Conservation (phyloP, 2,888 invertebrate genomes). For the Lasioglossum leucozonium region DNA sequence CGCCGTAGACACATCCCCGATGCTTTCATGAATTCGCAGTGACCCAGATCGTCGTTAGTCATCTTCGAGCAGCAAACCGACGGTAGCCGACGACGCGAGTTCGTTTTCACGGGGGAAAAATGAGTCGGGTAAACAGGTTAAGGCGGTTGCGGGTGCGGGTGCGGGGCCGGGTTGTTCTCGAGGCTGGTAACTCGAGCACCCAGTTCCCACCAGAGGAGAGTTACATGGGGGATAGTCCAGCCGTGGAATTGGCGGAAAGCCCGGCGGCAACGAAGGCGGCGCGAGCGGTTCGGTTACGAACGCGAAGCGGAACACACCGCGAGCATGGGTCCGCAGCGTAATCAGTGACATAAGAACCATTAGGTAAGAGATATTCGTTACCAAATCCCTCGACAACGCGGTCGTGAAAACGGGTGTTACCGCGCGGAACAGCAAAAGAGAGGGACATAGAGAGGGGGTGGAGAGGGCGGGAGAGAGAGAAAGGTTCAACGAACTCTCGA, state of each 20-base stretch:
- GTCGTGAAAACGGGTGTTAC: constrained; percentile 70
- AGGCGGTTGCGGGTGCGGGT: neutral
- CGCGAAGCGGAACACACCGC: constrained; percentile 14
- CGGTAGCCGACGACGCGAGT: neutral
- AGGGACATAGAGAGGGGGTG: constrained; percentile 20
- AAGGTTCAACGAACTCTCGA: constrained; percentile 67
- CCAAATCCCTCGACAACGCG: constrained; percentile 64
- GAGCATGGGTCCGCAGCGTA: constrained; percentile 34
- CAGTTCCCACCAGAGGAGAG: constrained; percentile 19
- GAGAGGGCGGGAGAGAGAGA: constrained; percentile 57
- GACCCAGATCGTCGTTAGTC: neutral
- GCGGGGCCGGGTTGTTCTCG: neutral
- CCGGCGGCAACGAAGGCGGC: constrained; percentile 11
- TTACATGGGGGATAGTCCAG: constrained; percentile 13
- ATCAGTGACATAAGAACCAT: constrained; percentile 70
- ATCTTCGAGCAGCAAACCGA: neutral
- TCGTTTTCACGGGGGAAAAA: neutral
- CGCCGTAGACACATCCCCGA: neutral
- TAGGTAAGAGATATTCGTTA: constrained; percentile 68
- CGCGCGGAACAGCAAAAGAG: constrained; percentile 22
- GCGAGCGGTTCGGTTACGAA: constrained; percentile 41
- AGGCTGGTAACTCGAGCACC: constrained; percentile 12
- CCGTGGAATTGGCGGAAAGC: constrained; percentile 55
- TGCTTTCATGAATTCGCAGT: constrained; percentile 5
- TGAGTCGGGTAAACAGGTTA: constrained; percentile 7